A percentile compares a stretch with the other conserved stretches of the same genome.
Evolutionary conservation across 2,113 vertebrate species (phyloP).

Genomic region (Thalassarche chlororhynchos): DNA sequence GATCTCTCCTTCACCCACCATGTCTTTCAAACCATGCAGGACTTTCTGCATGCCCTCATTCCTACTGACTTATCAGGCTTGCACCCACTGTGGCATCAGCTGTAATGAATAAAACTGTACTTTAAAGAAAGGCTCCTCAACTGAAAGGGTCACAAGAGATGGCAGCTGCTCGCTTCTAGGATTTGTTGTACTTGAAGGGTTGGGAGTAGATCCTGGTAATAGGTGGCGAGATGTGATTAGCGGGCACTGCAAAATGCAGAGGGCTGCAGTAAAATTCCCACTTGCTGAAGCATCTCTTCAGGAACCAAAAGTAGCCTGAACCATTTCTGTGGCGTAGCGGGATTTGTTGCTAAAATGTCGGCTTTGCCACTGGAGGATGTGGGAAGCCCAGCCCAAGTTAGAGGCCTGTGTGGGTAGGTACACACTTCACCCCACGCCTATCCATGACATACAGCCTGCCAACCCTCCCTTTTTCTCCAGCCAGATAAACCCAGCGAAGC

Average conservation of each 20-base stretch:
- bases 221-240: neutral
- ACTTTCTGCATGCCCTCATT: neutral
- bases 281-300: neutral
- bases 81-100: neutral
- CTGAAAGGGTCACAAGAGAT: neutral
- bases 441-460: rapidly evolving
- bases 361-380: neutral
- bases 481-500: neutral
- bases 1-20: neutral
- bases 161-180: rapidly evolving
- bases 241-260: neutral
- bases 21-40: neutral
- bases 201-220: neutral
- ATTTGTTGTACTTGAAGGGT: neutral
- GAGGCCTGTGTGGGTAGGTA: neutral
- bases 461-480: neutral
- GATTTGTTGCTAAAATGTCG: neutral
- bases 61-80: neutral
- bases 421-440: neutral
- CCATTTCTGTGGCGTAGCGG: rapidly evolving
- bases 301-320: neutral
- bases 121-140: neutral
- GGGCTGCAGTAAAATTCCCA: neutral
- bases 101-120: neutral
- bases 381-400: neutral